Evolutionary conservation across 1,140 invertebrate species (phyloP).

Genomic region (Anastrepha ludens): DNA sequence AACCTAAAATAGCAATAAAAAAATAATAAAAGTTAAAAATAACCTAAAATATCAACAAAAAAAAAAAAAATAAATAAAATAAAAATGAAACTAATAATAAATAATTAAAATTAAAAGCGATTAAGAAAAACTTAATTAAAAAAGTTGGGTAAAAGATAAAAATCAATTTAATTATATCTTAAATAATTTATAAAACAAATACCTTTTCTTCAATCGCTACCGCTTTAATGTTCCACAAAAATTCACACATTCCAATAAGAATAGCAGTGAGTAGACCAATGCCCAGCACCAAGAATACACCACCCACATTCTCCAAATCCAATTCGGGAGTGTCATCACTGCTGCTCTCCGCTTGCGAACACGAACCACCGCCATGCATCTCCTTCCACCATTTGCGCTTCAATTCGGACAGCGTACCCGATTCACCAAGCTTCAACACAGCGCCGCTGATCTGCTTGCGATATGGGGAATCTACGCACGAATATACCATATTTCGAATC

Average conservation of each 20-base stretch:
- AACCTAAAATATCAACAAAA: too few relatives aligned
- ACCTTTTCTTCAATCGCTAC: constrained; percentile 78
- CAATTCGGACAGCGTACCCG: constrained; percentile 81
- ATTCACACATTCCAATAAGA: constrained; percentile 77
- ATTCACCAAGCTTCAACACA: constrained; percentile 86
- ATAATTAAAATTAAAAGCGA: too few relatives aligned
- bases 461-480: constrained; percentile 80
- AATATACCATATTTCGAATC: neutral
- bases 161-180: too few relatives aligned
- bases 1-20: too few relatives aligned
- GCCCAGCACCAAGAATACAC: constrained; percentile 83
- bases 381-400: constrained; percentile 90
- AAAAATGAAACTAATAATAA: too few relatives aligned
- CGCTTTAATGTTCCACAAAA: constrained; percentile 80
- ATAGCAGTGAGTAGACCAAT: constrained; percentile 76
- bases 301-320: constrained; percentile 82
- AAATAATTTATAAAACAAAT: constrained; percentile 56
- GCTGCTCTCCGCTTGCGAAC: constrained; percentile 60
- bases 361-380: constrained; percentile 73
- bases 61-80: too few relatives aligned
- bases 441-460: constrained; percentile 81
- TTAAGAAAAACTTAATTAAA: too few relatives aligned
- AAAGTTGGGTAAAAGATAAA: too few relatives aligned
- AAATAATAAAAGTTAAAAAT: too few relatives aligned
- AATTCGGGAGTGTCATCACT: constrained; percentile 73